Conservation (phyloP, 64 coral and sea anemone species). For the Montipora efflorescens region DNA sequence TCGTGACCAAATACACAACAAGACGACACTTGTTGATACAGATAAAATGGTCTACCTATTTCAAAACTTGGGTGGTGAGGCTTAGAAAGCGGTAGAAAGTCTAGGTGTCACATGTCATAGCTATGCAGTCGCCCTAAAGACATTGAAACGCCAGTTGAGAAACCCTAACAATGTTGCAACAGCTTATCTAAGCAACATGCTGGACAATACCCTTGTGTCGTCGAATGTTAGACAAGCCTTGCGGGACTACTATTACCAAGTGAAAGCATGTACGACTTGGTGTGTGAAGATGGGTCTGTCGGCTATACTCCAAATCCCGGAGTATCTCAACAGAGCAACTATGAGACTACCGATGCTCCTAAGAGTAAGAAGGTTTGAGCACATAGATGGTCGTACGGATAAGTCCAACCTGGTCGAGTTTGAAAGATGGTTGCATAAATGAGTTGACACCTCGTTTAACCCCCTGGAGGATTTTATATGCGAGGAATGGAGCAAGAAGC, state of each 20-base stretch:
- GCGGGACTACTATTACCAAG: neutral
- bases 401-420: neutral
- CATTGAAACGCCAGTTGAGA: constrained; percentile 13
- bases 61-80: neutral
- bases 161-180: neutral
- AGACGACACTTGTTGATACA: constrained; percentile 34
- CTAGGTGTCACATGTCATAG: constrained; percentile 4
- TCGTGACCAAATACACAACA: constrained; percentile 29
- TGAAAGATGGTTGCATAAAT: neutral
- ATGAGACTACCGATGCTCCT: neutral
- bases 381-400: neutral
- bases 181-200: constrained; percentile 14
- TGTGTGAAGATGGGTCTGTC: constrained; percentile 12
- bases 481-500: no score
- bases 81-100: constrained; percentile 30
- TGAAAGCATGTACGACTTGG: neutral
- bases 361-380: neutral
- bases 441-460: constrained; percentile 27
- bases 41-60: constrained; percentile 4
- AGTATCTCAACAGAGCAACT: constrained; percentile 17
- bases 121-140: constrained; percentile 16
- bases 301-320: constrained; percentile 13
- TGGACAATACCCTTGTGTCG: neutral
- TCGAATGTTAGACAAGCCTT: neutral
- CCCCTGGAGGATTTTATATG: neutral